These are phyloP conservation scores for Cryptotis parvus DNA, from an alignment of 2,113 vertebrate species.

Conservation along the genomic window DNA sequence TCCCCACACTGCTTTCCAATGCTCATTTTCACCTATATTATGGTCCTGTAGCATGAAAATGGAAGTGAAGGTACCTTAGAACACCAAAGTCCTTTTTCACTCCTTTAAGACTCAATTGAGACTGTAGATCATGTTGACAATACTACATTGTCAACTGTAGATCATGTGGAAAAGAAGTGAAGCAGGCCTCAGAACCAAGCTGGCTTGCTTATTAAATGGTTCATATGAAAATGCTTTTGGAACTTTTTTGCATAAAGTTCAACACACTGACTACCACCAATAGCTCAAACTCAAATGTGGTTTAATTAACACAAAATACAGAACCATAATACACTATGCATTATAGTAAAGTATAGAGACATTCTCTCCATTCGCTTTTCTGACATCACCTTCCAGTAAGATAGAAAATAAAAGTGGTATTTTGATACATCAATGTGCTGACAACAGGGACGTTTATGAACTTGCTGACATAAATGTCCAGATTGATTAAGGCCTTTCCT, in stretches of 20 bases:
- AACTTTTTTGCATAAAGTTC: not conserved
- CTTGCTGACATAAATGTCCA: not conserved
- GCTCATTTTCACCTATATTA: conserved; percentile 31
- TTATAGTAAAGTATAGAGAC: not conserved
- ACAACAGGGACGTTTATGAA: not conserved
- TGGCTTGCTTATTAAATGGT: not conserved
- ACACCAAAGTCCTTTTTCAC: not conserved
- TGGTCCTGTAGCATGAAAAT: conserved; percentile 32
- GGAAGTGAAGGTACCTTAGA: not conserved
- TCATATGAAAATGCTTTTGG: not conserved
- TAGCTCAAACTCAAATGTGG: not conserved
- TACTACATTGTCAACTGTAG: not conserved
- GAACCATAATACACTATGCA: not conserved
- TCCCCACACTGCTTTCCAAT: not conserved
- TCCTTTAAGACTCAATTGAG: not conserved
- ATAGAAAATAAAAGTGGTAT: conserved; percentile 19
- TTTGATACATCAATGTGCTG: not conserved
- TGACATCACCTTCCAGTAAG: not conserved
- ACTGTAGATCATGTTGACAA: not conserved
- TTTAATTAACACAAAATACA: no score
- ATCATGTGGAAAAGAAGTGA: not conserved
- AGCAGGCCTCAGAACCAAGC: not conserved
- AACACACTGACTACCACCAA: no score
- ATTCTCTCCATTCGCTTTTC: not conserved
- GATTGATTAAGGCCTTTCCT: conserved; percentile 8